A percentile compares a stretch with the other conserved stretches of the same genome.
These are phyloP conservation scores for Oscheius sp. DNA, from an alignment of 2,888 invertebrate genomes.

Conservation along the genomic window DNA sequence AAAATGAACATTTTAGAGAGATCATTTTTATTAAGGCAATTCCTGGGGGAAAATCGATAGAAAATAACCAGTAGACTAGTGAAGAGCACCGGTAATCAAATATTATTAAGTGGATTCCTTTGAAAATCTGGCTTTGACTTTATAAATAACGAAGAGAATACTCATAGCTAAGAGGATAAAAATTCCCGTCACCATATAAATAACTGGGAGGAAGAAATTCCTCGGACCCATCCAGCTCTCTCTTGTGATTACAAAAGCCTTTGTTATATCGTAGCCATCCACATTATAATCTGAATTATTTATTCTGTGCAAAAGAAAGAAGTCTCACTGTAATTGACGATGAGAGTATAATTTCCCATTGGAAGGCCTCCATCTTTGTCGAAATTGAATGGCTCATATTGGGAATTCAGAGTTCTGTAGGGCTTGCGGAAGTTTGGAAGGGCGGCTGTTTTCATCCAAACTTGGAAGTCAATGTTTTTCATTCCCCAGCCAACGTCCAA, in stretches of 20 bases:
- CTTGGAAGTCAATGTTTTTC: constrained; percentile 94
- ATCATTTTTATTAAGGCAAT: neutral
- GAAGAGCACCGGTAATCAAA: neutral
- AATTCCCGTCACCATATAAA: constrained; percentile 94
- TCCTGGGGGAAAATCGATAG: neutral
- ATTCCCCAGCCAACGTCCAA: constrained; percentile 77
- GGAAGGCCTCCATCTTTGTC: constrained; percentile 68
- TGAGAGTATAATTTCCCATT: constrained; percentile 75
- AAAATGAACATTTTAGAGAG: neutral
- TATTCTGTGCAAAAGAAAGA: neutral
- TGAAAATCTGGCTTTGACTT: constrained; percentile 78
- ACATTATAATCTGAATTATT: constrained; percentile 80
- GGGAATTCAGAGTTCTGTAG: constrained; percentile 38
- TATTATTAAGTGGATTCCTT: constrained; percentile 4
- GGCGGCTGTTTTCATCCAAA: constrained; percentile 99
- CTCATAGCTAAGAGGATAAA: constrained; percentile 86
- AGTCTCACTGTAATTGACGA: constrained; percentile 68
- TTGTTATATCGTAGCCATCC: constrained; percentile 88
- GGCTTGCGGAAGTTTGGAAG: constrained; percentile 82
- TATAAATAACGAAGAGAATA: constrained; percentile 87
- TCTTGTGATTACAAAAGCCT: constrained; percentile 91
- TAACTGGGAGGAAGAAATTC: constrained; percentile 95
- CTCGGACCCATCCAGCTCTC: constrained; percentile 95
- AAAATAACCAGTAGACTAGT: neutral
- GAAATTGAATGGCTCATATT: constrained; percentile 51